Percentiles rank a stretch among this genome's conserved stretches.
Conservation (phyloP, 92 coral and sea anemone genomes). For the Nematostella vectensis region DNA sequence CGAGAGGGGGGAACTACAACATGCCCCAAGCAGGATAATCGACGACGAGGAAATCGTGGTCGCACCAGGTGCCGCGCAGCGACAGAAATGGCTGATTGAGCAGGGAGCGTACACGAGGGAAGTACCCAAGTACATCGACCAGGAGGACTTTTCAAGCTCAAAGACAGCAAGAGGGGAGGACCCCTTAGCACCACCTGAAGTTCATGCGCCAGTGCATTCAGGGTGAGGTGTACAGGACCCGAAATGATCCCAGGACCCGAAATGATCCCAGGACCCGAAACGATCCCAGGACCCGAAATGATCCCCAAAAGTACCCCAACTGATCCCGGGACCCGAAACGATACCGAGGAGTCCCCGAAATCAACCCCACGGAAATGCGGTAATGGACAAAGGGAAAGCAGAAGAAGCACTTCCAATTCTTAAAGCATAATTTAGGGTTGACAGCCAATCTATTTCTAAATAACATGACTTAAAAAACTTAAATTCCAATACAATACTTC, state of each 20-base stretch:
- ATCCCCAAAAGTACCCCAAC: background rate
- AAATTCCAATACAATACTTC: too few species aligned
- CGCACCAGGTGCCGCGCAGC: conserved; percentile 42
- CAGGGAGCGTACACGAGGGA: conserved; percentile 44
- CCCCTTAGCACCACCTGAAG: conserved; percentile 5
- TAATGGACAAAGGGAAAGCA: too few species aligned
- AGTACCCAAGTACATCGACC: conserved; percentile 29
- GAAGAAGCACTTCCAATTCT: too few species aligned
- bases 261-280: background rate
- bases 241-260: background rate
- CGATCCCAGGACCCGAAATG: background rate
- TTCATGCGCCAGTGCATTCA: background rate
- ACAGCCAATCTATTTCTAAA: too few species aligned
- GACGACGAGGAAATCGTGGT: conserved; percentile 52
- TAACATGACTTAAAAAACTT: too few species aligned
- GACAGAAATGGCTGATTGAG: conserved; percentile 48
- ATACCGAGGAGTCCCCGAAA: too few species aligned
- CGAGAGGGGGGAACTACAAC: conserved; percentile 49
- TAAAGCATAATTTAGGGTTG: too few species aligned
- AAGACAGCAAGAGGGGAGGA: conserved; percentile 6
- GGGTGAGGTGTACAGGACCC: background rate
- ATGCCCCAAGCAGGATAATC: conserved; percentile 29
- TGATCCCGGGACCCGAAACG: too few species aligned
- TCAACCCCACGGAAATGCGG: too few species aligned
- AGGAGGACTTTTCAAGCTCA: conserved; percentile 21